These are phyloP conservation scores for Triops longicaudatus DNA, from an alignment of 1,140 invertebrate genomes.

Conservation along the genomic window DNA sequence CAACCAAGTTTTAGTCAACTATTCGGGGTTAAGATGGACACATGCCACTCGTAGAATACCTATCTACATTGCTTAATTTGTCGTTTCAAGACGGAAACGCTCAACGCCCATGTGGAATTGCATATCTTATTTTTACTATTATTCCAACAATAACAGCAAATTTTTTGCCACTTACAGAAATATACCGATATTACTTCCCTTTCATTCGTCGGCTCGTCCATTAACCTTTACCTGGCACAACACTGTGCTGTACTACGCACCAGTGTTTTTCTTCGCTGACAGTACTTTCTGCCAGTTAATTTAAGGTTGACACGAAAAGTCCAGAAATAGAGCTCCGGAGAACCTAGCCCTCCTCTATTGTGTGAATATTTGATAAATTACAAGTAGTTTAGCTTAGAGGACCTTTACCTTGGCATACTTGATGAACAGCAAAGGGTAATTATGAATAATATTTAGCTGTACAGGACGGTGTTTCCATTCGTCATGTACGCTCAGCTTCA, in stretches of 20 bases:
- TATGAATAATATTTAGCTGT: too few relatives aligned
- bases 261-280: background rate
- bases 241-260: background rate
- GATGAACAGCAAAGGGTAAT: too few relatives aligned
- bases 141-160: background rate
- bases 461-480: background rate
- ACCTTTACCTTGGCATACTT: too few relatives aligned
- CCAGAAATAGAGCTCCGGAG: background rate
- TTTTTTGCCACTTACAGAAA: background rate
- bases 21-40: too few relatives aligned
- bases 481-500: too few relatives aligned
- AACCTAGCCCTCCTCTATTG: background rate
- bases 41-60: too few relatives aligned
- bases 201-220: background rate
- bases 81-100: too few relatives aligned
- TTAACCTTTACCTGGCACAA: background rate
- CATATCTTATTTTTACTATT: background rate
- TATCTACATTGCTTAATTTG: too few relatives aligned
- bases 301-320: background rate
- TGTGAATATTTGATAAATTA: background rate
- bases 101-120: too few relatives aligned
- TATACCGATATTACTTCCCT: background rate
- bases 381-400: background rate
- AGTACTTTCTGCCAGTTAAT: background rate
- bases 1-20: too few relatives aligned